Conservation (phyloP, 2,888 invertebrate genomes). For the Belgica antarctica region DNA sequence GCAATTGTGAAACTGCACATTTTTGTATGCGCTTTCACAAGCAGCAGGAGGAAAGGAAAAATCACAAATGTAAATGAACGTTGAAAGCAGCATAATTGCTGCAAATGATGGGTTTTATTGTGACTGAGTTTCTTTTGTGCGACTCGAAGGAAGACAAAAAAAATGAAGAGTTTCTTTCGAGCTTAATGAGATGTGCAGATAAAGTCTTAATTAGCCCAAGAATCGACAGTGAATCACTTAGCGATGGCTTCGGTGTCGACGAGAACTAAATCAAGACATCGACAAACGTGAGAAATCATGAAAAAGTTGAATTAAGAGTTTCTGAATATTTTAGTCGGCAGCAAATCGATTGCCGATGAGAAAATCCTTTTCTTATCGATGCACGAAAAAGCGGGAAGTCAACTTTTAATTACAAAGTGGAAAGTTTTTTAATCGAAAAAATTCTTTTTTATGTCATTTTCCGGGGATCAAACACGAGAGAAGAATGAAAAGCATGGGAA, state of each 20-base stretch:
- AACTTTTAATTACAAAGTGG: slow-evolving; percentile 37
- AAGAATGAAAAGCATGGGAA: neutral
- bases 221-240: slow-evolving; percentile 4
- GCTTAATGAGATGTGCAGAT: slow-evolving; percentile 25
- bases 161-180: slow-evolving; percentile 14
- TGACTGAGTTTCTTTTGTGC: slow-evolving; percentile 17
- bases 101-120: slow-evolving; percentile 38
- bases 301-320: slow-evolving; percentile 35
- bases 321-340: slow-evolving; percentile 32
- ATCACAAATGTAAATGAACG: slow-evolving; percentile 26
- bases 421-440: slow-evolving; percentile 41
- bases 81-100: slow-evolving; percentile 25
- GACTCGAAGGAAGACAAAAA: neutral
- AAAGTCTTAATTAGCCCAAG: slow-evolving; percentile 1
- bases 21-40: neutral
- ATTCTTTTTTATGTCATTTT: slow-evolving; percentile 18
- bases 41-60: slow-evolving; percentile 22
- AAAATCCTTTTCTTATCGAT: slow-evolving; percentile 24
- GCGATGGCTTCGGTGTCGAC: neutral
- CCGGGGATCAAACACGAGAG: slow-evolving; percentile 19
- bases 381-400: neutral
- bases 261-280: slow-evolving; percentile 32
- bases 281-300: slow-evolving; percentile 42
- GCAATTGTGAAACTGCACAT: slow-evolving; percentile 4
- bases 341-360: slow-evolving; percentile 13